Evolutionary conservation across 2,888 invertebrate genomes (phyloP), one percentile per base, ranked within the genome.

Genomic region (Antheraea yamamai): DNA sequence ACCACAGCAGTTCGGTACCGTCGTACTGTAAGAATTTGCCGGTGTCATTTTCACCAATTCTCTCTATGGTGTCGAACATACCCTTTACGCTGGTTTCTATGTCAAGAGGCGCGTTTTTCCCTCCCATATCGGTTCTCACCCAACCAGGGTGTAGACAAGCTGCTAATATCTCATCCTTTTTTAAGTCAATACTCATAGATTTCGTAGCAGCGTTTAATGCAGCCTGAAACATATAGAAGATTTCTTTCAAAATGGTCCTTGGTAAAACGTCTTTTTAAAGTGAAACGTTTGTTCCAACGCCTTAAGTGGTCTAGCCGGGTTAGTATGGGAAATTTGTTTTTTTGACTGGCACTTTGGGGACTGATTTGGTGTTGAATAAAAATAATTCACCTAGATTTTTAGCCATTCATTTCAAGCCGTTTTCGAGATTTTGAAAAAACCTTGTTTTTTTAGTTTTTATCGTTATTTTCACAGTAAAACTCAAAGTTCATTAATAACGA

Each of bases 81-180:
- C 95, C 95, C 0, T 85, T 85, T 8, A 97, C 96, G 86, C 97
- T 97, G 1, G 96, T 95, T 39, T 96, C 96, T 1, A 97, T 93
- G 74, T 97, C 96, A 55, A 98, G 91, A 0, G 97, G 97, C 0
- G 98, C 98, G 80, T 96, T 96, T 64, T 95, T 90, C 7, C 98
- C 98, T 7, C 98, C 98, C 97, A 98, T 97, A 80, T 97, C 97
- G 0, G 98, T 99, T 87, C 96, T 96, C 12, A 98, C 98, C 98
- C 98, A 98, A 3, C 98, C 98, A 0, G 98, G 98, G 92, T 98
- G 98, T 77, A 99, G 87, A 75, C 95, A 95, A 0, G 97, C 95
- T 1, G 97, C 97, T 26, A 98, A 85, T 79, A 99, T 98, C 71
- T 96, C 96, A 81, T 97, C 96, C 64, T 95, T 95, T 86, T 96